phyloP scores from a whole-genome alignment of 2,113 vertebrate species.

The Tetrao urogallus region DNA sequence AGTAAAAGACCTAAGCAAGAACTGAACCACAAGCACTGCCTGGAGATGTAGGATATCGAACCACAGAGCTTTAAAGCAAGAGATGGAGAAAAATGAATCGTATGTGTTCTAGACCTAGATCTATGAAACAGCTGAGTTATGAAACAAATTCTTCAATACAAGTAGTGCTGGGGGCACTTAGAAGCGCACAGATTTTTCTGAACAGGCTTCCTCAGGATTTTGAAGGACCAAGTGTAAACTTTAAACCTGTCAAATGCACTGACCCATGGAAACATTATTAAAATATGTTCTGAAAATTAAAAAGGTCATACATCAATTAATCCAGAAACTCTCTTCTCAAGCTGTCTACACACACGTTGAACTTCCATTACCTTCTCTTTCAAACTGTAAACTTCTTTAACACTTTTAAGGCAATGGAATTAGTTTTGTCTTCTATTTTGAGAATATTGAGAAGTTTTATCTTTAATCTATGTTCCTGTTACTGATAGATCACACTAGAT shows the following conservation, averaged over 20 bases:
- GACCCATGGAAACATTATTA: neutral
- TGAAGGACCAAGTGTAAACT: neutral
- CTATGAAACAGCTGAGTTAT: neutral
- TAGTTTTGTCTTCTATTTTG: neutral
- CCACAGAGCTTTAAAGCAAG: neutral
- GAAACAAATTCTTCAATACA: neutral
- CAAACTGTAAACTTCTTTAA: neutral
- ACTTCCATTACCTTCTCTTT: neutral
- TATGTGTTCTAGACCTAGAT: neutral
- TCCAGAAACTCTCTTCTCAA: neutral
- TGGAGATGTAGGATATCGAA: neutral
- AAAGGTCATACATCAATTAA: neutral
- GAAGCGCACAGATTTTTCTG: neutral
- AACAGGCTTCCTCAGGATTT: neutral
- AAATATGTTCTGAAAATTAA: neutral
- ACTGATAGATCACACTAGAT: neutral
- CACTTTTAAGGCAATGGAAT: neutral
- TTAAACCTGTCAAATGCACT: neutral
- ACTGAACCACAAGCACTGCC: neutral
- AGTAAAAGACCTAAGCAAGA: neutral
- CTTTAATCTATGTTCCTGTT: neutral
- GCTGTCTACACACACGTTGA: neutral
- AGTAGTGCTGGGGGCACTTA: neutral
- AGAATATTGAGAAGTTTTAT: neutral
- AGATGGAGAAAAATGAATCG: neutral